phyloP scores from a whole-genome alignment of 2,113 vertebrate genomes.

The Platichthys flesus region DNA sequence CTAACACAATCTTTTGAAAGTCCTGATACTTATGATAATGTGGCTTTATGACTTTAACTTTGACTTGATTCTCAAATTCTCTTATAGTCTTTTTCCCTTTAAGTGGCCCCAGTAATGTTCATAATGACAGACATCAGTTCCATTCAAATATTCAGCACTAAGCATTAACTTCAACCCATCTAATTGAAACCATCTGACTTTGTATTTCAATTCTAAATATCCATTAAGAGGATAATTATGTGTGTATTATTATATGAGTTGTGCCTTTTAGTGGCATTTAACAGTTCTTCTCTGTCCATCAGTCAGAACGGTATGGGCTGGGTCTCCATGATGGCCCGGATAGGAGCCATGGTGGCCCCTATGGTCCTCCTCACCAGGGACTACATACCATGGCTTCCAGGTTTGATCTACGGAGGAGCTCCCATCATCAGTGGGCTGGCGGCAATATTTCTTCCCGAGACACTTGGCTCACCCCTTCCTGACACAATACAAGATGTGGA shows the following conservation, averaged over 20 bases:
- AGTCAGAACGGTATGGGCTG: conserved; percentile 88
- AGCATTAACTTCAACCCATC: neutral
- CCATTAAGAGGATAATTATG: too few relatives aligned
- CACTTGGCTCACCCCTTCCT: conserved; percentile 78
- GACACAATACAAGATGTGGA: conserved; percentile 86
- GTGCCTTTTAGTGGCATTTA: neutral
- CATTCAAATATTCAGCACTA: neutral
- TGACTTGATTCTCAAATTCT: too few relatives aligned
- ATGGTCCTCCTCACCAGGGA: conserved; percentile 81
- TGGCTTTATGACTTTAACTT: too few relatives aligned
- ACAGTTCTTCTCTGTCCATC: conserved; percentile 4
- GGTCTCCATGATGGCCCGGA: conserved; percentile 81
- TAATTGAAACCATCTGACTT: neutral
- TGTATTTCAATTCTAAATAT: neutral
- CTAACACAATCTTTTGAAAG: too few relatives aligned
- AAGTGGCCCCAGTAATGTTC: too few relatives aligned
- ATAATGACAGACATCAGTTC: too few relatives aligned
- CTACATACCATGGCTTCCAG: conserved; percentile 72
- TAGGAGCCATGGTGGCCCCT: conserved; percentile 85
- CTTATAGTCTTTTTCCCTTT: too few relatives aligned
- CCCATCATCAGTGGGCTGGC: conserved; percentile 81
- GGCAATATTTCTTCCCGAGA: conserved; percentile 86
- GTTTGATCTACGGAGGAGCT: conserved; percentile 82
- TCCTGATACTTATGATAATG: too few relatives aligned
- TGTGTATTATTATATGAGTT: neutral